Evolutionary conservation across 2,797 vertebrate genomes (phyloP).

Genomic region (Silurus lanzhouensis): DNA sequence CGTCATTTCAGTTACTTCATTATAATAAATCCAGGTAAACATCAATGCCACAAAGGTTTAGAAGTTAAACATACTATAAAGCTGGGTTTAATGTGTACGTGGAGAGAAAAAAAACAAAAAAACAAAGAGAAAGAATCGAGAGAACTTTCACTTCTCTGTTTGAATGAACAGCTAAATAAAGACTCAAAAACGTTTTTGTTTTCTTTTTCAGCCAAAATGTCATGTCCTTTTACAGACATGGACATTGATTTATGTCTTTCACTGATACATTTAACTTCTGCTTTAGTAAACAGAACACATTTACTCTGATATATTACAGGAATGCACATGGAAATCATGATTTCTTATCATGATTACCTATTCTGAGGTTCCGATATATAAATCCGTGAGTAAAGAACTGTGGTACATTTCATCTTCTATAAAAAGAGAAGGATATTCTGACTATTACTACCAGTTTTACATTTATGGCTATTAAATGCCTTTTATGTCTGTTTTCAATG

Average conservation of each 20-base stretch:
- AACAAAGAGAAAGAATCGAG: slow-evolving; percentile 54
- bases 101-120: slow-evolving; percentile 30
- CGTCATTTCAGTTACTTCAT: slow-evolving; percentile 5
- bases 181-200: slow-evolving; percentile 18
- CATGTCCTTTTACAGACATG: slow-evolving; percentile 1
- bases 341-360: not conserved
- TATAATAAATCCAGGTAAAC: slow-evolving; percentile 9
- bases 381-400: slow-evolving; percentile 34
- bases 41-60: not conserved
- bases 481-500: slow-evolving; percentile 26
- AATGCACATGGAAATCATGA: slow-evolving; percentile 16
- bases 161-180: slow-evolving; percentile 58
- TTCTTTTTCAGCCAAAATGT: slow-evolving; percentile 16
- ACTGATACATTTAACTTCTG: not conserved
- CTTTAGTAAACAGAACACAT: not conserved
- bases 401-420: not conserved
- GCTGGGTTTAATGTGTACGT: not conserved
- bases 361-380: slow-evolving; percentile 17
- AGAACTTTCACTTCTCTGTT: slow-evolving; percentile 67
- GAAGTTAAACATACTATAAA: not conserved
- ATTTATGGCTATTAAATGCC: not conserved
- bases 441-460: slow-evolving; percentile 4
- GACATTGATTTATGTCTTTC: not conserved
- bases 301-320: not conserved
- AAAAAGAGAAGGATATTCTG: slow-evolving; percentile 28